Base-by-base conservation (phyloP, 2,888 invertebrate species). In the Polyploca ridens region DNA sequence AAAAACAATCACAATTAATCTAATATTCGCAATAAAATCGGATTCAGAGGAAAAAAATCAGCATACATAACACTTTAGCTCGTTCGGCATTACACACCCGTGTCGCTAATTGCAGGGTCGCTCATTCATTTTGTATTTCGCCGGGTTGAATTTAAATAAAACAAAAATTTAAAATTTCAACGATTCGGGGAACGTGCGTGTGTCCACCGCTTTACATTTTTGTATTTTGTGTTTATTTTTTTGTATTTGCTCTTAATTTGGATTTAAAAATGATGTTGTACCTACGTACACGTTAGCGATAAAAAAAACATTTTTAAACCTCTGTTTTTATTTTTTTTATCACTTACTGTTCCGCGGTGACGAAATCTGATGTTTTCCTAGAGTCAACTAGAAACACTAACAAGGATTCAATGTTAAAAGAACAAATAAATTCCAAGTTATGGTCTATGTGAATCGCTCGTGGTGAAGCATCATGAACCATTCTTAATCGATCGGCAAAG, bases 61-160 rank as follows among this genome's bases (percentile, higher is more conserved):
- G 16, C 63, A 58, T 69, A 66, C 67, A 65, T 68, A 68, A 62
- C 63, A 38, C 44, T 64, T 65, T 16, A 41, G 27, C 67, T 19
- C 54, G 19, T 54, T 19, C 19, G 54, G 19, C 67, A 69, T 71
- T 69, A 67, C 69, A 64, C 63, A 63, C 64, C 68, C 68, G 63
- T 62, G 63, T 72, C 68, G 76, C 81, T 83, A 83, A 83, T 83
- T 83, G 76, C 82, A 75, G 73, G 73, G 76, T 66, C 64, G 74
- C 72, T 72, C 76, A 74, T 77, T 81, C 75, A 74, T 77, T 83
- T 77, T 72, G 74, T 73, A 74, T 77, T 82, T 76, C 68, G 35
- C 67, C 60, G 65, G 62, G 68, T 71, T 69, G 69, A 76, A 78
- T 77, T 78, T 73, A 75, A 74, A 81, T 78, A 81, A 77, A 82